These are phyloP conservation scores for Pimpla rufipes DNA, from an alignment of 2,888 invertebrate genomes.

Conservation along the genomic window DNA sequence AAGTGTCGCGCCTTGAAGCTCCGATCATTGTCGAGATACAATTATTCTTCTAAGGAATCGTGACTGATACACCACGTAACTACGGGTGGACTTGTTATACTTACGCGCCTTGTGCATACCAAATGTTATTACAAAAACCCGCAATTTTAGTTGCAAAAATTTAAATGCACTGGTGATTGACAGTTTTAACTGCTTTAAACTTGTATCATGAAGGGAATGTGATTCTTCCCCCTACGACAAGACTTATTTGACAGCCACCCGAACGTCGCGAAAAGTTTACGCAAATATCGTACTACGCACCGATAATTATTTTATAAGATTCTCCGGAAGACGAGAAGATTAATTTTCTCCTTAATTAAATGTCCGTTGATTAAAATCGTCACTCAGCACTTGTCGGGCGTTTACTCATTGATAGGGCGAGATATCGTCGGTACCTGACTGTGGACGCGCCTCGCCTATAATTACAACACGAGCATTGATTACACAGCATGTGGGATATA, in stretches of 20 bases:
- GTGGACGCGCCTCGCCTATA: slow-evolving; percentile 68
- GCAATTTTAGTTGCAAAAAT: slow-evolving; percentile 20
- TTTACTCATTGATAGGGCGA: slow-evolving; percentile 46
- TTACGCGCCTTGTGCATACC: background rate
- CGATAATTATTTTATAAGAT: slow-evolving; percentile 9
- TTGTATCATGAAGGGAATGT: background rate
- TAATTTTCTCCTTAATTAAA: slow-evolving; percentile 39
- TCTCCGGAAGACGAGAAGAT: background rate
- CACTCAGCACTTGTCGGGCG: slow-evolving; percentile 1
- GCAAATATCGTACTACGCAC: background rate
- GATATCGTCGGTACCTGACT: slow-evolving; percentile 22
- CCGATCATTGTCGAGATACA: slow-evolving; percentile 67
- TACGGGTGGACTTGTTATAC: slow-evolving; percentile 11
- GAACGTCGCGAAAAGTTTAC: background rate
- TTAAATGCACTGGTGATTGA: slow-evolving; percentile 33
- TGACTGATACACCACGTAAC: slow-evolving; percentile 16
- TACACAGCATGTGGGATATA: slow-evolving; percentile 44
- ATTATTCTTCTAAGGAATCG: slow-evolving; percentile 23
- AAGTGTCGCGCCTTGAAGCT: slow-evolving; percentile 61
- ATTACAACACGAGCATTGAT: slow-evolving; percentile 71
- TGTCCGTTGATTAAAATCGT: slow-evolving; percentile 44
- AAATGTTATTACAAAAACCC: slow-evolving; percentile 23
- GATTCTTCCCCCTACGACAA: slow-evolving; percentile 21
- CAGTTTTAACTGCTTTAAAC: slow-evolving; percentile 22
- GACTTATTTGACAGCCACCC: background rate